Evolutionary conservation across 2,797 vertebrate genomes (phyloP), one percentile per base, ranked within the genome.

Genomic region (Holocentrus rufus): DNA sequence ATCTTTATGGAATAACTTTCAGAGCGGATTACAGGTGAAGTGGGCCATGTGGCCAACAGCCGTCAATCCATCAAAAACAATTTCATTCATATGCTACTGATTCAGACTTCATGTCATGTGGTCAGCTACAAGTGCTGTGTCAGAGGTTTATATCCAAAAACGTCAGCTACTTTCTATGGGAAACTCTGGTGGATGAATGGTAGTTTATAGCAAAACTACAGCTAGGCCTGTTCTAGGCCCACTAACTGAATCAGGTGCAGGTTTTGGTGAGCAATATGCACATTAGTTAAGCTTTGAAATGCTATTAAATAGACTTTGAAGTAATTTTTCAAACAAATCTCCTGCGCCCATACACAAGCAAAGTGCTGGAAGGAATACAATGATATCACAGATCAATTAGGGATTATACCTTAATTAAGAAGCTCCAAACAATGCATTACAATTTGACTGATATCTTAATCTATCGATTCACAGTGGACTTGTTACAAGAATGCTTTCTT

Each of bases 1-100:
- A 72, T 79, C 49, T 60, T 25, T 50, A 69, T 20, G n/a, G 31
- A 68, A 46, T 67, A 55, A 83, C 69, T 62, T 82, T 73, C 59
- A 57, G 31, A 71, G 36, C 31, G 63, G 65, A 74, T 76, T 54
- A 64, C 67, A 69, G 76, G 64, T 36, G 36, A 66, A 74, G 64
- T 31, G 31, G 18, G 49, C 67, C 47, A 36, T 25, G 30, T 30
- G 69, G 59, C 65, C 25, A 81, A 63, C 25, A 61, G 50, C 49
- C 67, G 69, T 18, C 58, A 74, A 56, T 50, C 59, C 27, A 20
- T 4, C 1, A 0, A 50, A 17, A 34, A 54, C 5, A 59, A 57
- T 55, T 54, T 30, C 4, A 5, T 17, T 46, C 5, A 15, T 17
- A 17, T 44, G 14, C 42, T 13, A 13, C 8, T 11, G 11, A 7